Evolutionary conservation across 2,113 vertebrate species (phyloP).

Genomic region (Corvus hawaiiensis): DNA sequence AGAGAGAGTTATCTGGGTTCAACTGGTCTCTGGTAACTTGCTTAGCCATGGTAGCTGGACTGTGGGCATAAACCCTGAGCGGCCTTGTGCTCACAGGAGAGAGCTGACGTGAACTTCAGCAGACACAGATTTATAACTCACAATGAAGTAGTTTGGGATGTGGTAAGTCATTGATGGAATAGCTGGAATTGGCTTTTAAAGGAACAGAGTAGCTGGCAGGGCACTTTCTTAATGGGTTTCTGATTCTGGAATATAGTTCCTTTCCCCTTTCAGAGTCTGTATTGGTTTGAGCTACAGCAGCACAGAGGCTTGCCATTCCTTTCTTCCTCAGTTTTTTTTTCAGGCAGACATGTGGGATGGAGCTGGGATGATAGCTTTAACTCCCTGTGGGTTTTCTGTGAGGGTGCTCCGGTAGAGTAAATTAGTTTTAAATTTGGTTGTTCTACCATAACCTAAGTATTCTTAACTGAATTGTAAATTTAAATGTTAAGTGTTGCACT

Average conservation of each 20-base stretch:
- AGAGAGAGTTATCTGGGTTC: constrained; percentile 41
- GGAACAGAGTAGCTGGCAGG: not conserved
- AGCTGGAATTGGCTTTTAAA: constrained; percentile 19
- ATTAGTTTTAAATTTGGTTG: constrained; percentile 55
- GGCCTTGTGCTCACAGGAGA: not conserved
- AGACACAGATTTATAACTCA: not conserved
- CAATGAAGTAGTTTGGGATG: not conserved
- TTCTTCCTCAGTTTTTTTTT: not conserved
- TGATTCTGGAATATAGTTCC: not conserved
- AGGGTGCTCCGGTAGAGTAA: constrained; percentile 20
- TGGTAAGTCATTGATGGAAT: not conserved
- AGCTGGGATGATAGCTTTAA: not conserved
- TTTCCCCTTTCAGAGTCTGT: not conserved
- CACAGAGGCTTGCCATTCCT: not conserved
- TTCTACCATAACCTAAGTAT: constrained; percentile 52
- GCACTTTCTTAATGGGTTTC: not conserved
- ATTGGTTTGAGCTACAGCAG: not conserved
- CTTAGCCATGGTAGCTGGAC: constrained; percentile 9
- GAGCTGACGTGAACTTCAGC: not conserved
- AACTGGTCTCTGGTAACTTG: constrained; percentile 46
- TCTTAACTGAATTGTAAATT: constrained; percentile 64
- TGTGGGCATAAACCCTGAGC: constrained; percentile 13
- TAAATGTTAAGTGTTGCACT: constrained; percentile 55
- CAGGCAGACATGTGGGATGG: not conserved
- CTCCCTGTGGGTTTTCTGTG: constrained; percentile 37